These are phyloP conservation scores for Timandra comae DNA, from an alignment of 2,888 invertebrate species.

Conservation along the genomic window DNA sequence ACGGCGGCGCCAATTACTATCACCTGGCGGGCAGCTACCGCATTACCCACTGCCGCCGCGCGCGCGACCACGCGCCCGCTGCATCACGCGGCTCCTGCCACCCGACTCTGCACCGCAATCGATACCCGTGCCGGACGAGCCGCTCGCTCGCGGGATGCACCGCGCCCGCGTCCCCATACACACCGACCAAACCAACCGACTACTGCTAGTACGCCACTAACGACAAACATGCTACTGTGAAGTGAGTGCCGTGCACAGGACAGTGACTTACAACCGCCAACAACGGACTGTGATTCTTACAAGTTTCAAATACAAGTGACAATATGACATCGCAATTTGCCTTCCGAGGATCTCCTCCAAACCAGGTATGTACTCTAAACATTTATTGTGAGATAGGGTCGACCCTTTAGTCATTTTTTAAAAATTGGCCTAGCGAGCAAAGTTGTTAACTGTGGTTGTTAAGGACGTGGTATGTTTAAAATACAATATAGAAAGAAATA, in stretches of 20 bases:
- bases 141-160: conserved; percentile 31
- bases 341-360: conserved; percentile 73
- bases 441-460: conserved; percentile 12
- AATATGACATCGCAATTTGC: conserved; percentile 73
- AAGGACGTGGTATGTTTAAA: conserved; percentile 16
- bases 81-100: conserved; percentile 65
- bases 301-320: conserved; percentile 43
- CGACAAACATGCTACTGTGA: conserved; percentile 65
- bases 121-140: conserved; percentile 48
- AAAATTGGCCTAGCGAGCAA: conserved; percentile 39
- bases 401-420: conserved; percentile 16
- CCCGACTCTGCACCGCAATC: conserved; percentile 54
- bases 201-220: conserved; percentile 31
- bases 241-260: conserved; percentile 52
- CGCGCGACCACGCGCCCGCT: conserved; percentile 78
- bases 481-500: conserved; percentile 2
- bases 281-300: conserved; percentile 45
- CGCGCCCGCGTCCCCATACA: conserved; percentile 25
- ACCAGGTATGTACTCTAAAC: conserved; percentile 54
- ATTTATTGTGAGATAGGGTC: conserved; percentile 9
- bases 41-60: conserved; percentile 78
- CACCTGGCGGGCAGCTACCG: conserved; percentile 80
- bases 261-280: conserved; percentile 45
- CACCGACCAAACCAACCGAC: conserved; percentile 26
- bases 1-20: conserved; percentile 79